These are phyloP conservation scores for Onychomys arenicola DNA, from an alignment of 2,797 vertebrate genomes.

Conservation along the genomic window DNA sequence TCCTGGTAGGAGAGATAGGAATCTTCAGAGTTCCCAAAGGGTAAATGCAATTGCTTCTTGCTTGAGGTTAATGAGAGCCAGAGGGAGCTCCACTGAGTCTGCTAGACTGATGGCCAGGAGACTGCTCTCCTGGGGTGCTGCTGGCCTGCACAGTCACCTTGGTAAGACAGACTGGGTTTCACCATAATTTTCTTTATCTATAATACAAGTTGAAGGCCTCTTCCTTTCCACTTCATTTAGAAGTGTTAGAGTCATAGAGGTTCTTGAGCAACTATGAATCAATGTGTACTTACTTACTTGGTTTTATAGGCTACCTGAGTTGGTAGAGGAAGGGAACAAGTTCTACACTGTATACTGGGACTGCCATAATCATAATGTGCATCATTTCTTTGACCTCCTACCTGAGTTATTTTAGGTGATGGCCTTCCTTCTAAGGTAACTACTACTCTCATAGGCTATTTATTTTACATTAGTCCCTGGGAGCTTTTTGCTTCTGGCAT, in stretches of 20 bases:
- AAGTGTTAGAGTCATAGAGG: background rate
- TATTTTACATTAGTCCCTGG: conserved; percentile 5
- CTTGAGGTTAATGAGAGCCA: background rate
- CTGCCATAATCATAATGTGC: background rate
- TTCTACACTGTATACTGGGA: background rate
- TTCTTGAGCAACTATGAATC: background rate
- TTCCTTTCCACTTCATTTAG: background rate
- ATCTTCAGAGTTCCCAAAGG: background rate
- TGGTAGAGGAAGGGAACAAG: background rate
- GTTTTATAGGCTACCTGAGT: background rate
- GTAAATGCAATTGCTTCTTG: background rate
- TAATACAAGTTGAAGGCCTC: background rate
- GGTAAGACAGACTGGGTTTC: background rate
- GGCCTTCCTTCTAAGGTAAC: background rate
- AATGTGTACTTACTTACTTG: background rate
- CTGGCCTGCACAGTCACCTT: background rate
- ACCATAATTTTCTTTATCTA: background rate
- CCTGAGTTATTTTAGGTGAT: background rate
- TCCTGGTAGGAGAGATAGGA: background rate
- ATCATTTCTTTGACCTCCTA: background rate
- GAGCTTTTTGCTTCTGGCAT: conserved; percentile 55
- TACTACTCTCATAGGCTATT: background rate
- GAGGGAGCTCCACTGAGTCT: background rate
- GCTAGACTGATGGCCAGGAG: background rate
- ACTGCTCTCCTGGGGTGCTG: background rate